Conservation (phyloP, 1,140 invertebrate species). For the Caenorhabditis tropicalis region DNA sequence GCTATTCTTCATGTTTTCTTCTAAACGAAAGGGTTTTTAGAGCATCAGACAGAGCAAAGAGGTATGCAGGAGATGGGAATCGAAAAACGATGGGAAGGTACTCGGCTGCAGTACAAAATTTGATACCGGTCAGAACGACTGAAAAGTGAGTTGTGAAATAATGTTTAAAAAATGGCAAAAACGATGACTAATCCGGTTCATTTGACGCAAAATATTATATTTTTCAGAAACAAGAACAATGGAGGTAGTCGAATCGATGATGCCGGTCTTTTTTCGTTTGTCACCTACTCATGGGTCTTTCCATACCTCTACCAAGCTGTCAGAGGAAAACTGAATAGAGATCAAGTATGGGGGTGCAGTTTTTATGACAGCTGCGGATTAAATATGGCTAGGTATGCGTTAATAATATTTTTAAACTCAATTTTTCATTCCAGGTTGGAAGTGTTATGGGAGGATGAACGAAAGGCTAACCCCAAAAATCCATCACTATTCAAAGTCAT, state of each 20-base stretch:
- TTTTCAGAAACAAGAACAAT: conserved; percentile 44
- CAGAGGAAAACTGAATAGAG: conserved; percentile 21
- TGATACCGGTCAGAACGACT: background rate
- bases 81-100: conserved; percentile 23
- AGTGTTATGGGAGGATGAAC: conserved; percentile 72
- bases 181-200: too few relatives aligned
- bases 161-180: background rate
- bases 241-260: conserved; percentile 58
- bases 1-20: background rate
- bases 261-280: conserved; percentile 70
- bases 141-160: conserved; percentile 6
- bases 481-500: conserved; percentile 60
- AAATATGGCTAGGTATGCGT: conserved; percentile 57
- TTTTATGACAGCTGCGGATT: conserved; percentile 59
- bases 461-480: conserved; percentile 66
- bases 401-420: too few relatives aligned
- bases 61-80: background rate
- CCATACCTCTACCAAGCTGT: conserved; percentile 67
- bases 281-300: conserved; percentile 72
- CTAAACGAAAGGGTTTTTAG: background rate
- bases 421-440: conserved; percentile 67
- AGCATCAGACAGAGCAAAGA: background rate
- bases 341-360: conserved; percentile 54
- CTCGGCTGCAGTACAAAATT: background rate
- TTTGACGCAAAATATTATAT: background rate